Base-by-base conservation (phyloP, 2,888 invertebrate species). In the Merodon equestris region DNA sequence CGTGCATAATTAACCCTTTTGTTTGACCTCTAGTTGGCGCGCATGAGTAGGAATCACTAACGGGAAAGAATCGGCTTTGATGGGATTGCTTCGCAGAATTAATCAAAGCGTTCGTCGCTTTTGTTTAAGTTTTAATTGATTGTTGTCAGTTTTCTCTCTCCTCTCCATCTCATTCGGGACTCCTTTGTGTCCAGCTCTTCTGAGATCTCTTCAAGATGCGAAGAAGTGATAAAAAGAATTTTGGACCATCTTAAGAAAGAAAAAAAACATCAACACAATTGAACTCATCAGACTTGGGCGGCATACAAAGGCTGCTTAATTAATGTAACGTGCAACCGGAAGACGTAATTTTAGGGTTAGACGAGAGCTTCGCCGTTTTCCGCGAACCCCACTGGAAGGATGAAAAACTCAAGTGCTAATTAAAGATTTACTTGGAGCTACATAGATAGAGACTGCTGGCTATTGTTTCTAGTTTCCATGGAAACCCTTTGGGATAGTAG, bases 1-100 rank as follows among this genome's bases (percentile, higher is more conserved):
- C 67, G 50, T 61, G 73, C 67, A 74, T 74, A 74, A 67, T 74
- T 74, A 74, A 74, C 67, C 60, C 73, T 67, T 67, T 74, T 74
- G 67, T 67, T 74, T 34, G 42, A 54, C 54, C 42, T 42, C 15
- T 7, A 14, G 12, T 9, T 15, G 19, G 15, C 12, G 40, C 15
- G 12, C 27, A n/a, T n/a, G n/a, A n/a, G 14, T 1, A 13, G 10
- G 36, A 13, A 18, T 17, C 12, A 17, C 15, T 10, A 10, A 36
- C 10, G 36, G 40, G 3, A 2, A n/a, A 3, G 27, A 17, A 19
- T 27, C 17, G 63, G 14, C 58, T 18, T 27, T 54, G 40, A 40
- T 44, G 51, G 40, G 34, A 47, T 53, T 40, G 53, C 45, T 17
- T 13, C n/a, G 42, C 27, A 47, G 12, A 56, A 67, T 44, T 61